Percentiles rank a stretch among this genome's conserved stretches.
phyloP scores from a whole-genome alignment of 2,888 invertebrate species.

The Pyrrhia umbra region DNA sequence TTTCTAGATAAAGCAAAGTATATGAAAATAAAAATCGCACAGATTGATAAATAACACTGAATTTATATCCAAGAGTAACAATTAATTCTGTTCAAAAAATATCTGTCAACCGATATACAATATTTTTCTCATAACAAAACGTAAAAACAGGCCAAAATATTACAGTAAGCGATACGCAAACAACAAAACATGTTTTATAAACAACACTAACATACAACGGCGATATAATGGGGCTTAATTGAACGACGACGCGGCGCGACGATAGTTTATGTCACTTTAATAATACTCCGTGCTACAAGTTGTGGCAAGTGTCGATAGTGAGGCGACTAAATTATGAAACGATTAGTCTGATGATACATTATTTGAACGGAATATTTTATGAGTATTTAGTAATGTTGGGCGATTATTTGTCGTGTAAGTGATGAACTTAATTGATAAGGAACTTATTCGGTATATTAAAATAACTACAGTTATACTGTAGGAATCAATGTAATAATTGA shows the following conservation, averaged over 20 bases:
- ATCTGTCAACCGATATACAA: too few relatives aligned
- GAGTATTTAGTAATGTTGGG: background rate
- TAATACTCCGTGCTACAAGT: slow-evolving; percentile 42
- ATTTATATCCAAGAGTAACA: too few relatives aligned
- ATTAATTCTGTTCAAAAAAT: too few relatives aligned
- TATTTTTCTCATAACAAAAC: too few relatives aligned
- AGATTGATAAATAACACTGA: too few relatives aligned
- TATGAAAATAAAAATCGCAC: too few relatives aligned
- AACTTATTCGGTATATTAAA: too few relatives aligned
- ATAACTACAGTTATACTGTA: too few relatives aligned
- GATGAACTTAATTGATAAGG: slow-evolving; percentile 16
- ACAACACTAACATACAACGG: slow-evolving; percentile 50
- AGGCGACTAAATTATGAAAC: slow-evolving; percentile 23
- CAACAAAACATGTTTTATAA: slow-evolving; percentile 59
- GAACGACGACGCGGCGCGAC: slow-evolving; percentile 63
- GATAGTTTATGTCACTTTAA: slow-evolving; percentile 57
- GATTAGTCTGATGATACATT: slow-evolving; percentile 24
- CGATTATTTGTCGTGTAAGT: slow-evolving; percentile 14
- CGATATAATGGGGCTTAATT: slow-evolving; percentile 71
- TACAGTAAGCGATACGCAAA: slow-evolving; percentile 23
- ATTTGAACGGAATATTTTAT: slow-evolving; percentile 22
- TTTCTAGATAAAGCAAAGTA: too few relatives aligned
- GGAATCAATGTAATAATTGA: too few relatives aligned
- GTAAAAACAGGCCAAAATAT: slow-evolving; percentile 4
- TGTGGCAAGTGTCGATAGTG: slow-evolving; percentile 36